Evolutionary conservation across 2,888 invertebrate genomes (phyloP).

Genomic region (Catocala nupta): DNA sequence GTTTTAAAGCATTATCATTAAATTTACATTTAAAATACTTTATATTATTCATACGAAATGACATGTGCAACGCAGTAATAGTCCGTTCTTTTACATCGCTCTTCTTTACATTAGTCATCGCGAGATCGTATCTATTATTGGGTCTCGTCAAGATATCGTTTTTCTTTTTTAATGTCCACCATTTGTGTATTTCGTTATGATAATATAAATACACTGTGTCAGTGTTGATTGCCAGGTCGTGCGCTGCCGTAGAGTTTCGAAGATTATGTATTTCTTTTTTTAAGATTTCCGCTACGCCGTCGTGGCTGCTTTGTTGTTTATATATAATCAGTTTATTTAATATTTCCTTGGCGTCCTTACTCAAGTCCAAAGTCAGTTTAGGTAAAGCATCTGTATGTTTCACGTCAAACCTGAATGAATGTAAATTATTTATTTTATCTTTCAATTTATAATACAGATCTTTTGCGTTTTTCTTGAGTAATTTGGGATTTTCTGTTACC

Average conservation of each 20-base stretch:
- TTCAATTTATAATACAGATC: conserved; percentile 7
- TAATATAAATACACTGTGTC: conserved; percentile 30
- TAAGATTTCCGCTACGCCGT: conserved; percentile 11
- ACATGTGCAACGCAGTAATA: conserved; percentile 7
- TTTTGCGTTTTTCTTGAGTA: conserved; percentile 16
- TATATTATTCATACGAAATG: neutral
- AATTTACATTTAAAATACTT: neutral
- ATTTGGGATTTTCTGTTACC: conserved; percentile 4
- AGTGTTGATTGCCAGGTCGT: conserved; percentile 14
- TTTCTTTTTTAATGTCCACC: conserved; percentile 30
- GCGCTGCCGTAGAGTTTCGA: neutral
- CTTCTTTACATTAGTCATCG: neutral
- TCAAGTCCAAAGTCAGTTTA: conserved; percentile 19
- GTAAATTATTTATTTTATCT: conserved; percentile 11
- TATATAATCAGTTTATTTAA: conserved; percentile 17
- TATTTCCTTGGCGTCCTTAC: conserved; percentile 16
- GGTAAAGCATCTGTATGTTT: conserved; percentile 24
- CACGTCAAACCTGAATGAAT: conserved; percentile 20
- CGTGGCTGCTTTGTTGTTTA: conserved; percentile 20
- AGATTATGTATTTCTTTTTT: conserved; percentile 18
- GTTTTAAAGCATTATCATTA: neutral
- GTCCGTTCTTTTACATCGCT: conserved; percentile 6
- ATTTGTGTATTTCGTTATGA: conserved; percentile 29
- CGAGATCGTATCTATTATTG: neutral
- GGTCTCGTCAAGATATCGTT: conserved; percentile 14